Conservation (phyloP, 2,888 invertebrate species). For the Nomada flava region DNA sequence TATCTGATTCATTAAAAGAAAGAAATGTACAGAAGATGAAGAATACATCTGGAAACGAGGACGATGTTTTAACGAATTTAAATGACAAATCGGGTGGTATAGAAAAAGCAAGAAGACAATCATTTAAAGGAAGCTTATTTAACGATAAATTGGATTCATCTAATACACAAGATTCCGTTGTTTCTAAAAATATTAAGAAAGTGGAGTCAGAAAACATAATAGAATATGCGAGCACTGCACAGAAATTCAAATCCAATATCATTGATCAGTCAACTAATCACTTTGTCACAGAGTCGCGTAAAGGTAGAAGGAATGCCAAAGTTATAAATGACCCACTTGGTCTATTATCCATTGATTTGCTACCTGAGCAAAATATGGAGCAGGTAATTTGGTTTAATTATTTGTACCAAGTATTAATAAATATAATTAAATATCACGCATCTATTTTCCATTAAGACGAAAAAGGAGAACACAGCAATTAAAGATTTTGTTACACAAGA, state of each 20-base stretch:
- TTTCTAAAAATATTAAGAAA: conserved; percentile 45
- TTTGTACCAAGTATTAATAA: not conserved
- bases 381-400: conserved; percentile 49
- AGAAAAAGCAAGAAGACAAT: conserved; percentile 70
- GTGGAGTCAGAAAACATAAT: conserved; percentile 40
- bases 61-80: conserved; percentile 52
- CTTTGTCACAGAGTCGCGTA: conserved; percentile 73
- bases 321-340: conserved; percentile 78
- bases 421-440: not conserved
- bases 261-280: conserved; percentile 64
- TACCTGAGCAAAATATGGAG: conserved; percentile 44
- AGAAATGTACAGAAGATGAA: conserved; percentile 15
- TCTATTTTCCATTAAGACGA: conserved; percentile 30
- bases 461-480: conserved; percentile 29
- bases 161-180: conserved; percentile 27
- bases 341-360: conserved; percentile 64
- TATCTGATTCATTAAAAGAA: conserved; percentile 34
- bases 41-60: conserved; percentile 48
- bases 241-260: conserved; percentile 51
- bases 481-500: conserved; percentile 26
- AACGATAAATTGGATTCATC: conserved; percentile 63
- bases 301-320: conserved; percentile 72
- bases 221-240: conserved; percentile 50
- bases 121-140: conserved; percentile 77
- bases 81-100: conserved; percentile 54